Evolutionary conservation across 2,113 vertebrate species (phyloP), one percentile per base, ranked within the genome.

Genomic region (Carettochelys insculpta): DNA sequence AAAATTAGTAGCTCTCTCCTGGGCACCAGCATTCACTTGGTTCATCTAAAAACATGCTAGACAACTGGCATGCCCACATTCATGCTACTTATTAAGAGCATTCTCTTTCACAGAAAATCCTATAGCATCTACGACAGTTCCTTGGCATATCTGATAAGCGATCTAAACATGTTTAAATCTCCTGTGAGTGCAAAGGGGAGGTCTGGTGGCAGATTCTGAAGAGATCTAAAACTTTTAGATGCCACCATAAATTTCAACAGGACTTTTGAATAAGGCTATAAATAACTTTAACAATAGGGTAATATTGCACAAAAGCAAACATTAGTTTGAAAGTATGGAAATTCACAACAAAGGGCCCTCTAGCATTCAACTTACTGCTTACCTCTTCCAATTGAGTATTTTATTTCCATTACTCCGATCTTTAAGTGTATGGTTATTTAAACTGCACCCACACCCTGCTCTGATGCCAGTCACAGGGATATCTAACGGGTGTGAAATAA

Each of bases 321-420:
- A 0, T 10, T 45, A 47, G 34, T 47, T 2, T 45, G 68, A 41
- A 85, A 77, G 13, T 48, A 14, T 1, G 6, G 22, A 50, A n/a
- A 54, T 73, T 16, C 0, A 1, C 48, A 82, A 65, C 38, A 19
- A 1, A 1, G 11, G n/a, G 1, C 86, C 24, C 84, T 29, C 86
- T 56, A 8, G 17, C 17, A 58, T 53, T 84, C 56, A 12, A 3
- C 3, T 85, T 2, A 34, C 20, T 3, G 34, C 20, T 45, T 8
- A 24, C 52, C 53, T 45, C 71, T 52, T 50, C 52, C 34, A 1
- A 5, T 41, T 22, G 7, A 4, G 24, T 31, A 34, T 1, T 0
- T 6, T 52, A 47, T 85, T 65, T 81, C 77, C 54, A 65, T 48
- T 34, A 68, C 0, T 6, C 12, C 1, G 2, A 31, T 9, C 3